Conservation (phyloP, 2,888 invertebrate genomes). For the Iphiclides podalirius region DNA sequence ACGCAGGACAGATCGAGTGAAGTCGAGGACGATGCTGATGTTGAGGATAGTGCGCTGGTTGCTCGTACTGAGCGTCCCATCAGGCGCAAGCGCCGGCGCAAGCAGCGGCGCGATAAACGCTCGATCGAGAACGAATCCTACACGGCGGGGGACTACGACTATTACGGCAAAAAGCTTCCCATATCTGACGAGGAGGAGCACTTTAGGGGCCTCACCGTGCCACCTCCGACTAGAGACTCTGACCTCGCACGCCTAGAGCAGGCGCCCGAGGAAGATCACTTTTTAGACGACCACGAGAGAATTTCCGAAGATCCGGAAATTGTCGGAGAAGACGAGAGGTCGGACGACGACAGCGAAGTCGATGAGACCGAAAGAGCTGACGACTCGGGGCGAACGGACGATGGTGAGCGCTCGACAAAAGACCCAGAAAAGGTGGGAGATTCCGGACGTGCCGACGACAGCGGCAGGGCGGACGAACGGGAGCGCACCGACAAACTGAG, state of each 20-base stretch:
- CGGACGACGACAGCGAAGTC: conserved; percentile 34
- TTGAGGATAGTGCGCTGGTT: conserved; percentile 47
- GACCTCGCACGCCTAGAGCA: conserved; percentile 55
- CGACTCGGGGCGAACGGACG: conserved; percentile 26
- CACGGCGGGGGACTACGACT: conserved; percentile 59
- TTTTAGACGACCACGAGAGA: conserved; percentile 58
- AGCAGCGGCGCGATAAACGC: conserved; percentile 50
- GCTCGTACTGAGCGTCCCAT: conserved; percentile 48
- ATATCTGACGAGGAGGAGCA: conserved; percentile 61
- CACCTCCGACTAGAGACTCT: conserved; percentile 58
- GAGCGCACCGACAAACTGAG: conserved; percentile 48
- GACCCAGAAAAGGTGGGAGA: conserved; percentile 38
- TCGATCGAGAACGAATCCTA: conserved; percentile 43
- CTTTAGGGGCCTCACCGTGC: conserved; percentile 49
- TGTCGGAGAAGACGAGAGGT: conserved; percentile 33
- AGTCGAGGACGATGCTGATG: conserved; percentile 40
- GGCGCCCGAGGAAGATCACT: conserved; percentile 40
- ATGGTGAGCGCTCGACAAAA: conserved; percentile 26
- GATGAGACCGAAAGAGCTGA: background rate
- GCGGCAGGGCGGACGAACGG: conserved; percentile 36
- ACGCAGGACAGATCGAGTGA: conserved; percentile 28
- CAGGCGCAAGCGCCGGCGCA: conserved; percentile 51
- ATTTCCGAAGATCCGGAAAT: conserved; percentile 53
- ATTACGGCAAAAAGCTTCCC: conserved; percentile 57
- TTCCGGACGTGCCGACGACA: conserved; percentile 38